Base-by-base conservation (phyloP, 2,888 invertebrate species). In the Yponomeuta malinellus region DNA sequence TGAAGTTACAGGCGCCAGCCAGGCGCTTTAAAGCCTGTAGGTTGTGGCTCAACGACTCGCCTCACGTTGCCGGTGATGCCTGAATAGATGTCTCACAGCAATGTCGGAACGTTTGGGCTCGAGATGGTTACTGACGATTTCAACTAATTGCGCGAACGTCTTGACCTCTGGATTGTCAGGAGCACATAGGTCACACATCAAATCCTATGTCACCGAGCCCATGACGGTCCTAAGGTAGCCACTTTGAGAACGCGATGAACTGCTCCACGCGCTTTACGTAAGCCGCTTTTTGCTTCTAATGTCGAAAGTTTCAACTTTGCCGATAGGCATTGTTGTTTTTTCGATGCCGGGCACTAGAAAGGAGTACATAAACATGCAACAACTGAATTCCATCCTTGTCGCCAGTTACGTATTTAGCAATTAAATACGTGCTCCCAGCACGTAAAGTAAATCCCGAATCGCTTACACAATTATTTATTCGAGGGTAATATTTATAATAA, bases 1-100 rank as follows among this genome's bases (percentile, higher is more conserved):
- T 48, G 10, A 71, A 72, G 33, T 71, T 72, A 48, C 73, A 73
- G 33, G 68, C 70, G 29, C 48, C 63, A n/a, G 73, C 72, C 37
- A 72, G 59, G 33, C 59, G 67, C 31, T 68, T 71, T 15, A 71
- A 43, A 15, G 15, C 37, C n/a, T 71, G 70, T 1, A 72, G 65
- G 29, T 70, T 71, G n/a, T 37, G 59, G 23, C 69, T 31, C n/a
- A 72, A 12, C 6, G 52, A 52, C 52, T 72, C 71, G 10, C 71
- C 72, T 66, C 48, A 9, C 59, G 68, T 37, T 72, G 72, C 37
- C 23, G 52, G 10, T 69, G 43, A 9, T 72, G 70, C 48, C 70
- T 68, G 63, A 72, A 72, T 12, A 70, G 23, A n/a, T 71, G 70
- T 43, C 71, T 10, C 23, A 70, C 70, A 2, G 71, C 71, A 5